These are phyloP conservation scores for Tarsius wallacei DNA, from an alignment of 2,797 vertebrate genomes.

Conservation along the genomic window DNA sequence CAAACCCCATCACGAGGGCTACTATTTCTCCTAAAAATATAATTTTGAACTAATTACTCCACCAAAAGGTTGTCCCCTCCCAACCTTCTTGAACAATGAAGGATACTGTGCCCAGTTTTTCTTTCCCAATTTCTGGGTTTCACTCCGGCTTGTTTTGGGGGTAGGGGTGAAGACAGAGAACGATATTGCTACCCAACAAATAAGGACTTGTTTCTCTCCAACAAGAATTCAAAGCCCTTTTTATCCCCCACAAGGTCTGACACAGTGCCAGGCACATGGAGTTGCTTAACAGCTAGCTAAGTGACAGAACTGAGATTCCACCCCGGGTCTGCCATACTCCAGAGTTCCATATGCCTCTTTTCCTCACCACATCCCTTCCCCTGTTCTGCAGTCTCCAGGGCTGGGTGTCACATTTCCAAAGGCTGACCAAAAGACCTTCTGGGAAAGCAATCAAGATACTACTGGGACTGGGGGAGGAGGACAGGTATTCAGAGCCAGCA, in stretches of 20 bases:
- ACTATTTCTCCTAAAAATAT: neutral
- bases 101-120: neutral
- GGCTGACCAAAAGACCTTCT: neutral
- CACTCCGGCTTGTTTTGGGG: neutral
- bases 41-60: slow-evolving; percentile 38
- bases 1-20: neutral
- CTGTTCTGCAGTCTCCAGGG: neutral
- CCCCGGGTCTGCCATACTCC: rapidly evolving
- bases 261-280: too few species aligned
- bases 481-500: neutral
- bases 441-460: neutral
- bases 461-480: neutral
- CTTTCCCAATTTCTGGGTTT: neutral
- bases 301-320: neutral
- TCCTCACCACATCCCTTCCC: rapidly evolving
- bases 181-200: neutral
- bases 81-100: neutral
- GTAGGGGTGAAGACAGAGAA: neutral
- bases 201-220: neutral
- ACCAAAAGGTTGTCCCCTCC: neutral
- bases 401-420: neutral
- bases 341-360: neutral
- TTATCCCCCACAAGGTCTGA: neutral
- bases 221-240: neutral
- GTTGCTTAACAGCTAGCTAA: neutral